Percentiles rank a stretch among this genome's conserved stretches.
Conservation (phyloP, 2,113 vertebrate genomes). For the Oreochromis aureus region DNA sequence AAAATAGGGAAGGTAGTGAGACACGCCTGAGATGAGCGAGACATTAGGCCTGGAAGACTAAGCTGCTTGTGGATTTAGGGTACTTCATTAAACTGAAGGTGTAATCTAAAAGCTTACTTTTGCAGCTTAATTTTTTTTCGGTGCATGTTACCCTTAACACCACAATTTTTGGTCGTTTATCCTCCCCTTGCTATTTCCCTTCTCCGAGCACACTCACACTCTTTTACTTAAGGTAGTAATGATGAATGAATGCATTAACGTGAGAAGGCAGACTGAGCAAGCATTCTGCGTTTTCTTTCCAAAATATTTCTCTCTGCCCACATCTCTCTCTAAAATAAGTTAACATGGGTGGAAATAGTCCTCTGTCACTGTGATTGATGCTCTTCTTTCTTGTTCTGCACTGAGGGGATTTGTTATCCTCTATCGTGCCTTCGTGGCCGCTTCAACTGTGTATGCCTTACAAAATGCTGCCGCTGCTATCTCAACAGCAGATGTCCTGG, state of each 20-base stretch:
- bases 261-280: slow-evolving; percentile 2
- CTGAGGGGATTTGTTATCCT: slow-evolving; percentile 43
- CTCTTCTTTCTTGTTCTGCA: slow-evolving; percentile 11
- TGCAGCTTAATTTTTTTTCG: not conserved
- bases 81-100: not conserved
- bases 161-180: not conserved
- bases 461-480: slow-evolving; percentile 19
- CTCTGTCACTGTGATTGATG: slow-evolving; percentile 51
- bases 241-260: not conserved
- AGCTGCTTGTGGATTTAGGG: not conserved
- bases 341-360: slow-evolving; percentile 42
- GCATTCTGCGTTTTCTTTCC: not conserved
- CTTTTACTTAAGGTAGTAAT: not conserved
- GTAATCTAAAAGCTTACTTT: slow-evolving; percentile 1
- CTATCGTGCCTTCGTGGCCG: slow-evolving; percentile 10
- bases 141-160: not conserved
- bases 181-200: not conserved
- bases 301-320: slow-evolving; percentile 2
- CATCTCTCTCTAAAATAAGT: slow-evolving; percentile 39
- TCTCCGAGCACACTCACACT: not conserved
- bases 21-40: not conserved
- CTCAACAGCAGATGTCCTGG: slow-evolving; percentile 38
- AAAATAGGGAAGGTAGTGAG: not conserved
- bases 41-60: not conserved
- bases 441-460: not conserved